phyloP scores from a whole-genome alignment of 2,888 invertebrate genomes.

The Octodonta nipae region DNA sequence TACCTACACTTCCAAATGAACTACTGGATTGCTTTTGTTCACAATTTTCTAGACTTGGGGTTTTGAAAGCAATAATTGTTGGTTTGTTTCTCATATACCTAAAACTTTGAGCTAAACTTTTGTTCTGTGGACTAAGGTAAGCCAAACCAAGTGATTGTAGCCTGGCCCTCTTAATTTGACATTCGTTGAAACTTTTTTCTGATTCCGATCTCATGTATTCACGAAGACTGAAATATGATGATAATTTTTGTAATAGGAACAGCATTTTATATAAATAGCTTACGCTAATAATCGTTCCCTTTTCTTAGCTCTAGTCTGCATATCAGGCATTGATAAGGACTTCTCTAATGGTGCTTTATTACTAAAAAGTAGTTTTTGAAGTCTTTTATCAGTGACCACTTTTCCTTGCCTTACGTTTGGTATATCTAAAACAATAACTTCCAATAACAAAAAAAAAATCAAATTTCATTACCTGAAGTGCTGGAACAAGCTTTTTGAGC shows the following conservation, averaged over 20 bases:
- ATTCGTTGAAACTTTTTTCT: constrained; percentile 60
- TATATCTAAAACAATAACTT: constrained; percentile 14
- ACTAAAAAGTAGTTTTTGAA: constrained; percentile 26
- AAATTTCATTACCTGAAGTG: constrained; percentile 22
- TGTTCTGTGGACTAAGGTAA: constrained; percentile 63
- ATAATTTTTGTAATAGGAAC: too few relatives aligned
- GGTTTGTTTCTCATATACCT: constrained; percentile 84
- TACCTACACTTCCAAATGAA: constrained; percentile 45
- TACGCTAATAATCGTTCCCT: constrained; percentile 56
- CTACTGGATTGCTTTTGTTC: constrained; percentile 45
- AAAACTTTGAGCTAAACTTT: constrained; percentile 70
- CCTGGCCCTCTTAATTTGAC: constrained; percentile 49
- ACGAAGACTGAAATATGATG: too few relatives aligned
- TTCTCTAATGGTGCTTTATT: constrained; percentile 55
- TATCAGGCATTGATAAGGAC: constrained; percentile 73
- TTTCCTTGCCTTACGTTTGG: constrained; percentile 22
- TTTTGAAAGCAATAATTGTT: constrained; percentile 75
- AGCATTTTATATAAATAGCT: constrained; percentile 30
- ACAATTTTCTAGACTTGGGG: constrained; percentile 62
- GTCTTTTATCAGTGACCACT: constrained; percentile 37
- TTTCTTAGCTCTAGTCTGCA: constrained; percentile 60
- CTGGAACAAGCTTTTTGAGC: constrained; percentile 24
- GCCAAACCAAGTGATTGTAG: constrained; percentile 52
- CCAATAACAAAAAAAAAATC: constrained; percentile 1
- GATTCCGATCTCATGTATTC: constrained; percentile 69